These are phyloP conservation scores for Mizuhopecten yessoensis DNA, from an alignment of 1,140 invertebrate species.

Conservation along the genomic window DNA sequence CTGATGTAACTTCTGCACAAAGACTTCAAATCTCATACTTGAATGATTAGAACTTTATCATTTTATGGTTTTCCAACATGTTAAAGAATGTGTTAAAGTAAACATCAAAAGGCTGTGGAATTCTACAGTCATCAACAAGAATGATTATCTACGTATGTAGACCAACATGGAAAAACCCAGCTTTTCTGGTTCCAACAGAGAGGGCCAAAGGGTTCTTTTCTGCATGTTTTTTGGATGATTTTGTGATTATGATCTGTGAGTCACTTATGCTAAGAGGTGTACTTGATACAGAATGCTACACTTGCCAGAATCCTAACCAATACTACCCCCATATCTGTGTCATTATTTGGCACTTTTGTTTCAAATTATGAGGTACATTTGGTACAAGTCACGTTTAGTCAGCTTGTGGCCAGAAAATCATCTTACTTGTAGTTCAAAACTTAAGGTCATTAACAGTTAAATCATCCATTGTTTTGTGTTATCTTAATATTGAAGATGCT, in stretches of 20 bases:
- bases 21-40: not conserved
- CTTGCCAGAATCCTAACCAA: not conserved
- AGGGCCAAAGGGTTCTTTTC: too few relatives aligned
- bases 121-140: not conserved
- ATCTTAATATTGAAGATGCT: too few relatives aligned
- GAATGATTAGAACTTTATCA: constrained; percentile 28
- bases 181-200: not conserved
- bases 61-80: not conserved
- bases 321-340: constrained; percentile 3
- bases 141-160: constrained; percentile 10
- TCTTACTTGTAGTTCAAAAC: too few relatives aligned
- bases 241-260: constrained; percentile 26
- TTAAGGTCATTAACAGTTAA: too few relatives aligned
- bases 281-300: not conserved
- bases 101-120: not conserved
- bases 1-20: not conserved
- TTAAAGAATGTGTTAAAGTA: not conserved
- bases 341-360: not conserved
- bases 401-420: too few relatives aligned
- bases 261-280: not conserved
- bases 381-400: not conserved
- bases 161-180: constrained; percentile 1
- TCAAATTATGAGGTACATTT: not conserved
- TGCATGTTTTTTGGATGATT: constrained; percentile 9
- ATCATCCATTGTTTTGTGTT: too few relatives aligned